These are phyloP conservation scores for Bolinopsis microptera DNA, from an alignment of 37 sponge, comb jelly and placozoan species.

Conservation along the genomic window DNA sequence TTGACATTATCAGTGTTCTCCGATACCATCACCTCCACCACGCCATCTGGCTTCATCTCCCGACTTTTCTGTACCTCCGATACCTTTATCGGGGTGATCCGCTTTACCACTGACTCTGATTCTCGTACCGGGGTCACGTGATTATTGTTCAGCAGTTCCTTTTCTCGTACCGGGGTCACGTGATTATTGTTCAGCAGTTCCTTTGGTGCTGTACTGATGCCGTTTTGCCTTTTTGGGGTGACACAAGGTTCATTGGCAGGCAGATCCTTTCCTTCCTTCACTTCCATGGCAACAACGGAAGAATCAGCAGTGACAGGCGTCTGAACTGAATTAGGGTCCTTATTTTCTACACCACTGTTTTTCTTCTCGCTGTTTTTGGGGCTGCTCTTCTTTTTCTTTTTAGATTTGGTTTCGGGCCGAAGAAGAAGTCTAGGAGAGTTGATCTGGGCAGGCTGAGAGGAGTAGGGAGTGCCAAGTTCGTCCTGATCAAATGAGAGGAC, in stretches of 20 bases:
- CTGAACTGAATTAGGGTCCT: neutral
- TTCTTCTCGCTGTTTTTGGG: neutral
- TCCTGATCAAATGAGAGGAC: constrained; percentile 77
- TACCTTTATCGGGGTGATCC: neutral
- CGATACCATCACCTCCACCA: neutral
- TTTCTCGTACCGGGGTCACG: neutral
- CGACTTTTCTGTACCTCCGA: neutral
- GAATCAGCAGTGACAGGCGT: neutral
- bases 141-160: neutral
- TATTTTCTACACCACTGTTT: neutral
- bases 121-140: neutral
- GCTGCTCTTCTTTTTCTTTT: constrained; percentile 51
- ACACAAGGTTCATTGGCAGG: neutral
- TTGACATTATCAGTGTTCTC: neutral
- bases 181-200: neutral
- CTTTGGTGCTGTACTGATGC: neutral
- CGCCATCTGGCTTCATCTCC: neutral
- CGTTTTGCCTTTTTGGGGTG: neutral
- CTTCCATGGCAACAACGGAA: neutral
- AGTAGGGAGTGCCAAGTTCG: constrained; percentile 77
- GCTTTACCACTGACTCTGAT: neutral
- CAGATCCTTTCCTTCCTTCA: neutral
- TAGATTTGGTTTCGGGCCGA: neutral
- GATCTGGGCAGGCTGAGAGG: neutral
- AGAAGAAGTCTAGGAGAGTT: constrained; percentile 52